phyloP scores from a whole-genome alignment of 2,113 vertebrate species.

The Saiga tatarica region DNA sequence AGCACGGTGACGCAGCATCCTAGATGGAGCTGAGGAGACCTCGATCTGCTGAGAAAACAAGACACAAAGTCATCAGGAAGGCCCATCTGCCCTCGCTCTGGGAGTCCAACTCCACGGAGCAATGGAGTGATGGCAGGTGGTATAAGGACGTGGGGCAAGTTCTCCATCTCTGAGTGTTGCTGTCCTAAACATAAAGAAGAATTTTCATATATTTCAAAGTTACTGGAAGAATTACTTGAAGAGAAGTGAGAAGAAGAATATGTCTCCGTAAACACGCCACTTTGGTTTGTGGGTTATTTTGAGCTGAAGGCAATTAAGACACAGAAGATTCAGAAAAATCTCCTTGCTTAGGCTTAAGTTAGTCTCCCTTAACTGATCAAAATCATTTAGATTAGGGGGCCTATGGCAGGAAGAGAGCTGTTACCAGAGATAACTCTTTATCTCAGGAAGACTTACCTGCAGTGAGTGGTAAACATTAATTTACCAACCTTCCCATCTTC shows the following conservation, averaged over 20 bases:
- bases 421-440: not conserved
- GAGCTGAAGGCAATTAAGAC: not conserved
- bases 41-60: not conserved
- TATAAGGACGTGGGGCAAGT: not conserved
- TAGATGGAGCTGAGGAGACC: not conserved
- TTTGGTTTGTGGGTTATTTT: not conserved
- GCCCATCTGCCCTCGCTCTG: too few species aligned
- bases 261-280: not conserved
- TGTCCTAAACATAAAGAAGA: not conserved
- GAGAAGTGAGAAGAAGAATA: not conserved
- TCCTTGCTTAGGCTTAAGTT: not conserved
- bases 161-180: not conserved
- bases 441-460: not conserved
- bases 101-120: not conserved
- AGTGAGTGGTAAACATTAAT: not conserved
- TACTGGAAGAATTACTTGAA: not conserved
- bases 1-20: slow-evolving; percentile 80
- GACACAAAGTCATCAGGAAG: accelerated
- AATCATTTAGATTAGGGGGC: not conserved
- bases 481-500: not conserved
- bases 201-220: too few species aligned
- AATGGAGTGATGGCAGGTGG: not conserved
- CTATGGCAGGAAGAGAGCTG: not conserved
- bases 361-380: not conserved
- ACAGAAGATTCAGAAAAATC: not conserved